Base-by-base conservation (phyloP, 2,888 invertebrate genomes). In the Eilema depressum region DNA sequence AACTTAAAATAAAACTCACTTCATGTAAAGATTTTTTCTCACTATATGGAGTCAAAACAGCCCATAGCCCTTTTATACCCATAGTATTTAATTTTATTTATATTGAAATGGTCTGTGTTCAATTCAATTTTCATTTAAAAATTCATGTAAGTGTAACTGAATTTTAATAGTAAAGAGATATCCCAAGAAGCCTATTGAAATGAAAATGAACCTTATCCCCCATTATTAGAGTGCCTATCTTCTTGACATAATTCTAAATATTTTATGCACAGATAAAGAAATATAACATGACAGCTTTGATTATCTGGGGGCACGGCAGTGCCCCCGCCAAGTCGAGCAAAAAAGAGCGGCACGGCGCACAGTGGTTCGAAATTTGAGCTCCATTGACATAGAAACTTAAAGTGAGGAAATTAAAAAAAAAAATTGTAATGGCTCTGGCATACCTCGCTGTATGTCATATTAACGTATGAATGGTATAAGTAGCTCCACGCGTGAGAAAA, bases 51-150 rank as follows among this genome's bases (percentile, higher is more conserved):
- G 96, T 96, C 76, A 99, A 90, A 71, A 98, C 96, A 28, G 96
- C 95, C 99, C 99, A 99, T 70, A 99, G 94, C 78, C 98, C 97
- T 92, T 98, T 98, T 1, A 99, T 97, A 12, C 99, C 99, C 99
- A 99, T 99, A 20, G 0, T 68, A 53, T 20, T 26, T 68, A 37
- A 4, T 23, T 25, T 53, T 53, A 53, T 53, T 20, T 53, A 10
- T n/a, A 53, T 53, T 53, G n/a, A n/a, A 53, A n/a, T n/a, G 53
- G 10, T n/a, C 8, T 53, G 47, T 20, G 28, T 1, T 37, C 12
- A 17, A 20, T 41, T 47, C 20, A 20, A 20, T 47, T 47, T n/a
- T n/a, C 8, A 20, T 53, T 53, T n/a, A n/a, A 53, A 53, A 53
- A 53, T 53, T 47, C 47, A 17, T 20, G 41, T 5, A 53, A 53